Evolutionary conservation across 1,140 invertebrate species (phyloP).

Genomic region (Pemphigus obesinymphae): DNA sequence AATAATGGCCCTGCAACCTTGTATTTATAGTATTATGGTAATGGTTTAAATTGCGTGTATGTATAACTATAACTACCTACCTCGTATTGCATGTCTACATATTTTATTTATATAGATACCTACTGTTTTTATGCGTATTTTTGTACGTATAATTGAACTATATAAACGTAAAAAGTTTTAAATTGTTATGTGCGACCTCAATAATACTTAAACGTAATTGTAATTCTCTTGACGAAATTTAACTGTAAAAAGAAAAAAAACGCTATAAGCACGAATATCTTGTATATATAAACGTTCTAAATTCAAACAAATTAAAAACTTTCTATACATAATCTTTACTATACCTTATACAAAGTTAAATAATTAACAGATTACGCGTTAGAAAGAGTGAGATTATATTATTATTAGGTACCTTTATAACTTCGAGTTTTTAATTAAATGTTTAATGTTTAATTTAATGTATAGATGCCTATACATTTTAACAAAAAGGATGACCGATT

Average conservation of each 20-base stretch:
- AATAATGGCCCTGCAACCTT: background rate
- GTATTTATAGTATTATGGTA: background rate
- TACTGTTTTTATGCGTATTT: background rate
- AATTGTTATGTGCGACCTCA: background rate
- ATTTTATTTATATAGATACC: background rate
- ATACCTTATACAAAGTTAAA: too few relatives aligned
- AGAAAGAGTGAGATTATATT: too few relatives aligned
- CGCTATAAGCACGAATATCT: too few relatives aligned
- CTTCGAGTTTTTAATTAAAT: too few relatives aligned
- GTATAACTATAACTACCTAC: background rate
- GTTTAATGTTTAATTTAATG: too few relatives aligned
- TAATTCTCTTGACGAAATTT: background rate
- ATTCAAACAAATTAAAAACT: background rate
- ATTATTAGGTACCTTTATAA: too few relatives aligned
- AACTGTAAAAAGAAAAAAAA: background rate
- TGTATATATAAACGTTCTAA: background rate
- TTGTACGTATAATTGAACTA: background rate
- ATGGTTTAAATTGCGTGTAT: background rate
- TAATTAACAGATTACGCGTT: too few relatives aligned
- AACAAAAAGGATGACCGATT: too few relatives aligned
- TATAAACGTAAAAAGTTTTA: background rate
- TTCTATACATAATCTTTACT: too few relatives aligned
- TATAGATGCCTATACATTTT: too few relatives aligned
- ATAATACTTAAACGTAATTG: background rate
- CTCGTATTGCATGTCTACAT: background rate